phyloP scores from a whole-genome alignment of 1,140 invertebrate species.

The Drosophila micromelanica region DNA sequence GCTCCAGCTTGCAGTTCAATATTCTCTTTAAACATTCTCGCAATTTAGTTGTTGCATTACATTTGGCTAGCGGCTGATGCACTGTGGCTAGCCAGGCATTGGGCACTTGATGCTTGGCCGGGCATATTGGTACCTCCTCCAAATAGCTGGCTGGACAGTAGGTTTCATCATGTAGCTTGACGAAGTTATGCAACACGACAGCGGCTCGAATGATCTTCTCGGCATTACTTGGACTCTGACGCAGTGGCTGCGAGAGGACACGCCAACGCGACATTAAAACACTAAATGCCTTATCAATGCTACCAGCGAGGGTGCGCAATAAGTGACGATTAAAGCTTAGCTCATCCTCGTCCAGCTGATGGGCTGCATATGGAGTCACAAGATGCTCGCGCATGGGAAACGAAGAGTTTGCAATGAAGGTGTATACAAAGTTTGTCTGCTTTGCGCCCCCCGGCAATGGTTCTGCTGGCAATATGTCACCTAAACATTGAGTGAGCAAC shows the following conservation, averaged over 20 bases:
- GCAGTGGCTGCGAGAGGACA: conserved; percentile 10
- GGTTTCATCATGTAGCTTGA: conserved; percentile 20
- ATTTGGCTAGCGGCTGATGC: not conserved
- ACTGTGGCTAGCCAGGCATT: not conserved
- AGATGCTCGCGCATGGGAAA: conserved; percentile 21
- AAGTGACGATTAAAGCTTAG: conserved; percentile 11
- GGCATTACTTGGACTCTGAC: conserved; percentile 7
- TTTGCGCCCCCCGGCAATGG: not conserved
- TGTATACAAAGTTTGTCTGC: not conserved
- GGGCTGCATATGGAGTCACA: not conserved
- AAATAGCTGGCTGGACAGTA: conserved; percentile 9
- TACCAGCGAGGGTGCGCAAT: not conserved
- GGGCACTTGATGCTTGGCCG: not conserved
- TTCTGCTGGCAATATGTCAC: not conserved
- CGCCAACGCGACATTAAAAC: conserved; percentile 25
- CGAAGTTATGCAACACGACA: conserved; percentile 31
- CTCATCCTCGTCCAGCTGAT: not conserved
- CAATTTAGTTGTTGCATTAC: not conserved
- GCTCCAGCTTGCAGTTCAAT: not conserved
- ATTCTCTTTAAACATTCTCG: not conserved
- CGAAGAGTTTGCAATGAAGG: conserved; percentile 7
- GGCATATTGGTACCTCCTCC: not conserved
- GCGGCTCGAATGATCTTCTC: conserved; percentile 18
- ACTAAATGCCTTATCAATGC: conserved; percentile 25
- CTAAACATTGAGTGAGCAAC: not conserved